phyloP scores from a whole-genome alignment of 2,797 vertebrate species.

The Hozukius guyotensis region DNA sequence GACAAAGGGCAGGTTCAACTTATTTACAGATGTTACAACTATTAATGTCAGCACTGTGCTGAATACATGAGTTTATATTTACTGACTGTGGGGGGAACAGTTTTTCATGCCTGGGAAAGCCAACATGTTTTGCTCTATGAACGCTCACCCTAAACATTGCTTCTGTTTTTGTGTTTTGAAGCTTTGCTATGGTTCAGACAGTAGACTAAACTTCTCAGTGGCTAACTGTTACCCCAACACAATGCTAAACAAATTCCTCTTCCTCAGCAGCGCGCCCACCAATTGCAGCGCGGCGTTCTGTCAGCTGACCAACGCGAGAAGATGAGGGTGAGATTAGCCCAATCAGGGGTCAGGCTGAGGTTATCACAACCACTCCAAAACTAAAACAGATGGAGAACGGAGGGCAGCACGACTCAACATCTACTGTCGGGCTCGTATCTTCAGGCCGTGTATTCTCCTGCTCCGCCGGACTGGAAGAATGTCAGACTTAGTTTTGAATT shows the following conservation, averaged over 20 bases:
- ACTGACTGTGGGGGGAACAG: not conserved
- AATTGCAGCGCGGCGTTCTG: slow-evolving; percentile 55
- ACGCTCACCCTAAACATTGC: slow-evolving; percentile 63
- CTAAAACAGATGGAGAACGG: slow-evolving; percentile 83
- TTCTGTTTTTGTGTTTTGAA: slow-evolving; percentile 62
- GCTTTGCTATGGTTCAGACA: slow-evolving; percentile 69
- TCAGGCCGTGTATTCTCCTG: slow-evolving; percentile 65
- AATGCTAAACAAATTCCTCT: slow-evolving; percentile 73
- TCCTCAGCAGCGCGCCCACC: slow-evolving; percentile 49
- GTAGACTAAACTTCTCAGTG: slow-evolving; percentile 77
- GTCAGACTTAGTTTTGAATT: slow-evolving; percentile 67
- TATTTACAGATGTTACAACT: not conserved
- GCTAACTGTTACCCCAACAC: slow-evolving; percentile 70
- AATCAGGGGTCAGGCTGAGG: slow-evolving; percentile 80
- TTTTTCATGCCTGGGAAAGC: slow-evolving; percentile 43
- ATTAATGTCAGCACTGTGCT: not conserved
- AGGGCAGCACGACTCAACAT: slow-evolving; percentile 66
- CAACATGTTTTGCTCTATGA: slow-evolving; percentile 37
- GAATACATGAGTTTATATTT: not conserved
- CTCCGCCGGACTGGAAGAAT: slow-evolving; percentile 66
- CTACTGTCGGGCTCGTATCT: slow-evolving; percentile 70
- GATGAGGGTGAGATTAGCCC: slow-evolving; percentile 79
- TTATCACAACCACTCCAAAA: slow-evolving; percentile 85
- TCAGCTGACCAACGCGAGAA: slow-evolving; percentile 78
- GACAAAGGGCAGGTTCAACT: not conserved